Evolutionary conservation across 1,140 invertebrate genomes (phyloP), one percentile per base, ranked within the genome.

Genomic region (Brachystomella parvula): DNA sequence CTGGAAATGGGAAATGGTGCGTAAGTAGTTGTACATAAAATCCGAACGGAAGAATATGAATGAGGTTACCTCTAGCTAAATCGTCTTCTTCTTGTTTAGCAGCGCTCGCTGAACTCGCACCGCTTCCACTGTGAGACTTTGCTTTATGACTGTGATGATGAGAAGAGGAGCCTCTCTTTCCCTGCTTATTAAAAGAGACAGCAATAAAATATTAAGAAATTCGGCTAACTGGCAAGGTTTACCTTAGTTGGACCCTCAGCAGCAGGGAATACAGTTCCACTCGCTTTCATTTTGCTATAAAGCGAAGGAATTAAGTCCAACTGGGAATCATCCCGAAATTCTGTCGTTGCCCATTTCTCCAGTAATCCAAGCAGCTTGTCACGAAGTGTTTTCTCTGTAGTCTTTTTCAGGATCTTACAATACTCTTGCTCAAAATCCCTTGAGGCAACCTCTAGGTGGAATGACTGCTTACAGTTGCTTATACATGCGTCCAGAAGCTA

Each of bases 401-500:
- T 73, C 28, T 82, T 77, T 35, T 93, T 79, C 17, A 73, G 33
- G 26, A 70, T 31, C 69, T 87, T 90, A n/a, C 82, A 82, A 68
- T 90, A 85, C 78, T 98, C 94, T 53, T 81, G 86, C 77, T 96
- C 92, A 82, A 98, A 98, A 66, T 98, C 94, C 74, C 94, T 83
- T 0, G 94, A 97, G 12, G 94, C 93, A 69, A 99, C 87, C 83
- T 98, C 95, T 63, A 97, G 80, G 75, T 93, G 92, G 78, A 98
- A 97, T 21, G 80, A 83, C 74, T 87, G 87, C 15, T 94, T 92
- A 81, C 93, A 96, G 79, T 98, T 98, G 75, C 87, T 94, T n/a
- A 95, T 88, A 79, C 94, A 95, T 3, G 94, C 94, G 82, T 98
- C 94, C 32, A 98, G 81, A 57, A 98, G 78, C 84, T 92, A 76